Conservation (phyloP, 2,888 invertebrate genomes). For the Phyto melanocephala region DNA sequence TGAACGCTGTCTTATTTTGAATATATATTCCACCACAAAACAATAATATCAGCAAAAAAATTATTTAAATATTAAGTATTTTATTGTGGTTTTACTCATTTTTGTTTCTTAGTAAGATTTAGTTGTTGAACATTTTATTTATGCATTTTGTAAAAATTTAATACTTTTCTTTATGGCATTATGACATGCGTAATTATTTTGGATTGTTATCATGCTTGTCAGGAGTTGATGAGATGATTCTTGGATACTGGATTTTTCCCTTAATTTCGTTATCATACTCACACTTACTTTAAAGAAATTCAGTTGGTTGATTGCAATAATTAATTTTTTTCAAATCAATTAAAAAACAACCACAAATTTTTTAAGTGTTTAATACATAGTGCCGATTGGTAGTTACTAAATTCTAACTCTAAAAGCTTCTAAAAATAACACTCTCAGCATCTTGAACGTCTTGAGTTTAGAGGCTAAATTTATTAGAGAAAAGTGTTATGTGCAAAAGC, state of each 20-base stretch:
- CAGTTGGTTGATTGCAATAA: constrained; percentile 13
- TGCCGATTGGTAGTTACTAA: no score
- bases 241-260: constrained; percentile 43
- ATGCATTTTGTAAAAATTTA: constrained; percentile 67
- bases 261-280: background rate
- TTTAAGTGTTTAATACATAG: no score
- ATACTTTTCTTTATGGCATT: constrained; percentile 69
- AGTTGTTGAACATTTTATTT: constrained; percentile 29
- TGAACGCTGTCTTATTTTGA: constrained; percentile 62
- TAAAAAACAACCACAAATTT: background rate
- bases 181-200: constrained; percentile 70
- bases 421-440: no score
- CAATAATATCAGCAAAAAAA: constrained; percentile 22
- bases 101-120: constrained; percentile 2
- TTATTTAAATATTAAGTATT: constrained; percentile 36
- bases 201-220: constrained; percentile 67
- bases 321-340: background rate
- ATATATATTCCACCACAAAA: constrained; percentile 41
- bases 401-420: no score
- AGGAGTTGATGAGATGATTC: constrained; percentile 63
- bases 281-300: background rate
- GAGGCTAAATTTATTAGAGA: no score
- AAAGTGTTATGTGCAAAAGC: no score
- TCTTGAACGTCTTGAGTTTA: no score
- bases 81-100: no score